phyloP scores from a whole-genome alignment of 23 tunicate species.

The Diplosoma virens region DNA sequence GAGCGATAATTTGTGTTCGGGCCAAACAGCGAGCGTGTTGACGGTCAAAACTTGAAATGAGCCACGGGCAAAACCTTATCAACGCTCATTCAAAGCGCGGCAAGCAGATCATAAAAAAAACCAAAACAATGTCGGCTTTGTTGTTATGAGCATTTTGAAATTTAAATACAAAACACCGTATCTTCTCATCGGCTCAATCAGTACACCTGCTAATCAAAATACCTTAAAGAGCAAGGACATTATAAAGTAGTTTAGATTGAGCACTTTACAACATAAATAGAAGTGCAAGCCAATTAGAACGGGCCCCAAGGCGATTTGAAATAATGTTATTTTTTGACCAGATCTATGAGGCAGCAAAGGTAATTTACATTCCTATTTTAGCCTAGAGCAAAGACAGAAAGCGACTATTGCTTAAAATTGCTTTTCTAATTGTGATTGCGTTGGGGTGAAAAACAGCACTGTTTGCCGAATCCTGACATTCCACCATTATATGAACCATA shows the following conservation, averaged over 20 bases:
- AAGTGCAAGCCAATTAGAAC: constrained; percentile 10
- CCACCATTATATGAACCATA: no score
- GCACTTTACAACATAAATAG: constrained; percentile 15
- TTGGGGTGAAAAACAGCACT: no score
- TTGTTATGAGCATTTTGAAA: not conserved
- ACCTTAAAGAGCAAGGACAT: not conserved
- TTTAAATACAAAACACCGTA: constrained; percentile 4
- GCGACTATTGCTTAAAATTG: not conserved
- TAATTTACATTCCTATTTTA: constrained; percentile 10
- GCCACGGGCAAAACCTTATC: not conserved
- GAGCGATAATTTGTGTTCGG: not conserved
- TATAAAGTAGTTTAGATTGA: not conserved
- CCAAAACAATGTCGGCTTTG: not conserved
- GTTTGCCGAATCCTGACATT: no score
- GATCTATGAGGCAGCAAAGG: constrained; percentile 3
- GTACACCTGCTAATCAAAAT: not conserved
- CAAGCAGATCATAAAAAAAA: not conserved
- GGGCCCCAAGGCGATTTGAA: constrained; percentile 25
- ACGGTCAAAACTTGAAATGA: not conserved
- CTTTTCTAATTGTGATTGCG: not conserved
- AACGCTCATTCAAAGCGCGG: not conserved
- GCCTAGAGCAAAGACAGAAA: constrained; percentile 4
- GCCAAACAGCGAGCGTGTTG: not conserved
- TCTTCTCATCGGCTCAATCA: not conserved
- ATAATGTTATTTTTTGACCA: constrained; percentile 6